Conservation (phyloP, 2,113 vertebrate genomes). For the Triplophysa rosa region DNA sequence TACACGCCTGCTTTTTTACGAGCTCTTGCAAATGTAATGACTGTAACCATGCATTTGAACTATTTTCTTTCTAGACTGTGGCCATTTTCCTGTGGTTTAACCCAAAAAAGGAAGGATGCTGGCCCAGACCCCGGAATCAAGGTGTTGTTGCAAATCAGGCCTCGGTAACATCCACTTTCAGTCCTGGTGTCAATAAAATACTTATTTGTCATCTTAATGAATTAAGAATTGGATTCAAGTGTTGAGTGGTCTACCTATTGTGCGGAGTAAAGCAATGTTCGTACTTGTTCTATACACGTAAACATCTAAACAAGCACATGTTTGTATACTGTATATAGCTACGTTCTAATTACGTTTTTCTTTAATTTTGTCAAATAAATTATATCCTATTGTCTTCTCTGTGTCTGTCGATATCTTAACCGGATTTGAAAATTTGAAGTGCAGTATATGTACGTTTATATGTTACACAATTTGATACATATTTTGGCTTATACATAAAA, state of each 20-base stretch:
- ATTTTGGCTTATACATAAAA: not conserved
- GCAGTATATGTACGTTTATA: too few relatives aligned
- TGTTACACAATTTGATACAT: too few relatives aligned
- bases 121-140: constrained; percentile 58
- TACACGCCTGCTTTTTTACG: constrained; percentile 70
- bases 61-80: constrained; percentile 61
- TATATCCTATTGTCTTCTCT: too few relatives aligned
- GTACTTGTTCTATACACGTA: too few relatives aligned
- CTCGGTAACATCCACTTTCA: constrained; percentile 36
- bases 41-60: constrained; percentile 57
- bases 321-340: not conserved
- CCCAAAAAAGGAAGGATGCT: constrained; percentile 54
- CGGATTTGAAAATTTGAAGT: too few relatives aligned
- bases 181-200: constrained; percentile 26
- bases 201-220: not conserved
- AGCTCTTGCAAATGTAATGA: constrained; percentile 62
- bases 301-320: not conserved
- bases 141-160: constrained; percentile 53
- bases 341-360: too few relatives aligned
- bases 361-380: too few relatives aligned
- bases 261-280: not conserved
- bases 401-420: too few relatives aligned
- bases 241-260: not conserved
- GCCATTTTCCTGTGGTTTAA: constrained; percentile 57
- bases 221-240: not conserved